Base-by-base conservation (phyloP, 2,797 vertebrate species). In the Hippocampus kuda region DNA sequence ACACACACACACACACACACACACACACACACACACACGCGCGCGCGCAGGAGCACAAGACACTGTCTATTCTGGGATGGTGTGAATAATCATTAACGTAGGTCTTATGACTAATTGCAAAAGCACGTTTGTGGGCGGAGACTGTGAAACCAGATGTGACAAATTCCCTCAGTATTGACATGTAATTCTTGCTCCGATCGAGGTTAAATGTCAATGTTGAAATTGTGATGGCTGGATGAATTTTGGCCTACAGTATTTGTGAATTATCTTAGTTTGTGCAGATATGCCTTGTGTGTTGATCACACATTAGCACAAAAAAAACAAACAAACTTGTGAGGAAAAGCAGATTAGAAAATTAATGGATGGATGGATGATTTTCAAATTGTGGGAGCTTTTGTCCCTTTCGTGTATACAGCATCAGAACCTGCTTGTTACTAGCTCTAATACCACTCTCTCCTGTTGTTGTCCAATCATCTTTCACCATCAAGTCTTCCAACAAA, bases 401-500 rank as follows among this genome's bases (percentile, higher is more conserved):
- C 1, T 0, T 6, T 65, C 42, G 68, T 56, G 11, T 13, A 48
- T 24, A 57, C 54, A 8, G 60, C 18, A 62, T 38, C 27, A 41
- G 38, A 63, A 22, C 8, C 10, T 18, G 30, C 30, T 51, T 78
- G 66, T 66, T 44, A 38, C 61, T 66, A 20, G 27, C 53, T 70
- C 78, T 89, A 88, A 88, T 65, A 24, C 68, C 67, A 86, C 44
- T 80, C 77, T 90, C 79, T 87, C 77, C 72, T 88, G 72, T 82
- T 70, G 75, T 85, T 70, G 75, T 85, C 83, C 74, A 66, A 77
- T 77, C 77, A 75, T 80, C 77, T 71, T 79, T 75, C 75, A 66
- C 78, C 83, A 80, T 81, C 83, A 93, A 96, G 95, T 94, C 94
- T 94, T 90, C 94, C 88, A 92, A 89, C 91, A 96, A 96, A 93